A percentile compares a stretch with the other conserved stretches of the same genome.
phyloP scores from a whole-genome alignment of 2,888 invertebrate genomes.

The Eurytoma adleriae region DNA sequence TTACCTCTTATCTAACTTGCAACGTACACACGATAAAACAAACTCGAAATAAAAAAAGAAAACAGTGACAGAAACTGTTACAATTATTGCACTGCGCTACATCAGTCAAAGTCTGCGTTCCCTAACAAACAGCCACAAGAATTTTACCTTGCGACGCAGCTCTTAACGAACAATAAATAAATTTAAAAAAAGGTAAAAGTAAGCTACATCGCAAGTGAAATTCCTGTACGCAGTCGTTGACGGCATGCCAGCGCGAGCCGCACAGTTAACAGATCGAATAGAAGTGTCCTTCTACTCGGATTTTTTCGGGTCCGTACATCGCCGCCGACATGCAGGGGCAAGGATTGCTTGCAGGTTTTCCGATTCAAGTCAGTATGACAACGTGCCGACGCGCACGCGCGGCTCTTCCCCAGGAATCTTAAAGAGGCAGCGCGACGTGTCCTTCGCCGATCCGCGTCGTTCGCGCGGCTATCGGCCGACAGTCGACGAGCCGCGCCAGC shows the following conservation, averaged over 20 bases:
- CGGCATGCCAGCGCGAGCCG: no score
- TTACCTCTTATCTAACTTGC: conserved; percentile 3
- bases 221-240: no score
- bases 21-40: neutral
- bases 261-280: neutral
- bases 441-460: conserved; percentile 68
- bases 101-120: conserved; percentile 2
- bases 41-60: neutral
- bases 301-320: conserved; percentile 37
- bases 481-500: neutral
- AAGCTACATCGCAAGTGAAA: no score
- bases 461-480: conserved; percentile 62
- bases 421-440: conserved; percentile 69
- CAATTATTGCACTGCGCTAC: conserved; percentile 2
- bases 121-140: no score
- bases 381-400: conserved; percentile 72
- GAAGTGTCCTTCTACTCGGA: conserved; percentile 51
- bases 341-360: conserved; percentile 67
- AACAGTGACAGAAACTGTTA: conserved; percentile 4
- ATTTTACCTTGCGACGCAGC: no score
- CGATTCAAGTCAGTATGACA: conserved; percentile 74
- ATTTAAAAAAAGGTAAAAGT: no score
- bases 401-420: conserved; percentile 66
- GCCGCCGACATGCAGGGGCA: conserved; percentile 50
- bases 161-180: no score